phyloP scores from a whole-genome alignment of 2,797 vertebrate genomes.

The Betta splendens region DNA sequence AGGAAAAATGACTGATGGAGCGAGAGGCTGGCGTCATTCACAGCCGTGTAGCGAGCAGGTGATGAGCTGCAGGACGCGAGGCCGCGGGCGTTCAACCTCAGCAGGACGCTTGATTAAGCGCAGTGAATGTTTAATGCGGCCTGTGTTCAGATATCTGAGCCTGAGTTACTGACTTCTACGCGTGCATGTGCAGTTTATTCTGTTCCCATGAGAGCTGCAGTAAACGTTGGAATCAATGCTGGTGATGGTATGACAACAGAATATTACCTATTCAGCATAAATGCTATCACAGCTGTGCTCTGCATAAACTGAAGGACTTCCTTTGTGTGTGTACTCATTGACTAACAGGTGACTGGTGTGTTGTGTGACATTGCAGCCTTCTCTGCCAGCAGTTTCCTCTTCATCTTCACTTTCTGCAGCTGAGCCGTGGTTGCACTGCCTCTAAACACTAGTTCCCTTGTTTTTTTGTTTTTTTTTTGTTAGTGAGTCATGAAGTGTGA shows the following conservation, averaged over 20 bases:
- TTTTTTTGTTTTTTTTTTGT: constrained; percentile 30
- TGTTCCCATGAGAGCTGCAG: too few relatives aligned
- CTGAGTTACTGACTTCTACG: too few relatives aligned
- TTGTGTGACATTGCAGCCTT: constrained; percentile 2
- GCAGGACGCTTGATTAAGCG: constrained; percentile 4
- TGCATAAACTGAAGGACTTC: background rate
- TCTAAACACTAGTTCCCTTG: constrained; percentile 22
- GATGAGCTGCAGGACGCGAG: constrained; percentile 2
- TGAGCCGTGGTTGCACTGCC: constrained; percentile 21
- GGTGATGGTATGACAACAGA: too few relatives aligned
- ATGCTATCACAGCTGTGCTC: too few relatives aligned
- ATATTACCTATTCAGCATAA: too few relatives aligned
- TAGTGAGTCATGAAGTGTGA: constrained; percentile 30
- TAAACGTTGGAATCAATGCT: too few relatives aligned
- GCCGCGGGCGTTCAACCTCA: background rate
- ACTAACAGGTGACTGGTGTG: constrained; percentile 29
- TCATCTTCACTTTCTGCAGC: constrained; percentile 19
- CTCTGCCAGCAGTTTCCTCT: constrained; percentile 7
- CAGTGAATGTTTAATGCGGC: background rate
- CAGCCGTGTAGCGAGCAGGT: constrained; percentile 11
- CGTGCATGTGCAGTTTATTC: too few relatives aligned
- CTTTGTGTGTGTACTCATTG: background rate
- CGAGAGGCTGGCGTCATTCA: constrained; percentile 4
- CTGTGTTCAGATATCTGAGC: too few relatives aligned
- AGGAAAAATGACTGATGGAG: constrained; percentile 1